These are phyloP conservation scores for Tethya wilhelma DNA, from an alignment of 37 sponge, comb jelly and placozoan species.

Conservation along the genomic window DNA sequence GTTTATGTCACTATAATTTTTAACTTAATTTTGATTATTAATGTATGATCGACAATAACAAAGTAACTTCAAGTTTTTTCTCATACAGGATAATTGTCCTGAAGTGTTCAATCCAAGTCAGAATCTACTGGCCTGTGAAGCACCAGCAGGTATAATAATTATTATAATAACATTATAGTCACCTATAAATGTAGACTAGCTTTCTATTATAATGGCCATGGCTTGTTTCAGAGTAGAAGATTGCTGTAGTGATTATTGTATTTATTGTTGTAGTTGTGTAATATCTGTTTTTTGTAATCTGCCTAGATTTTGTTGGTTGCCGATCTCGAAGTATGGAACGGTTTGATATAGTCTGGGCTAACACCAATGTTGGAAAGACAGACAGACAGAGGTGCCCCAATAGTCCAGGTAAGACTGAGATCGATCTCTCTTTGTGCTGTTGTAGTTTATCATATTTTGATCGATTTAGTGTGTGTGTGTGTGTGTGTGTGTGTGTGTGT, in stretches of 20 bases:
- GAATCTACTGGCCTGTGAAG: constrained; percentile 13
- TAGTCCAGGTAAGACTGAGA: constrained; percentile 1
- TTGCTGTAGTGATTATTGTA: too few relatives aligned
- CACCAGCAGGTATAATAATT: neutral
- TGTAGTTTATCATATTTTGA: too few relatives aligned
- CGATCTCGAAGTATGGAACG: constrained; percentile 9
- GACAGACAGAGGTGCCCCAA: constrained; percentile 55
- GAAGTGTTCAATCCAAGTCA: constrained; percentile 32
- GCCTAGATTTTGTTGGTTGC: constrained; percentile 50
- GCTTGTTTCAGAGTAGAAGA: too few relatives aligned
- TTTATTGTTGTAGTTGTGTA: too few relatives aligned
- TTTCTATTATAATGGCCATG: too few relatives aligned
- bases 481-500: neutral
- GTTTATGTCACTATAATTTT: neutral
- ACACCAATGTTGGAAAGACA: constrained; percentile 11
- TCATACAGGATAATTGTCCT: constrained; percentile 52
- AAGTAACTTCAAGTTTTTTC: neutral
- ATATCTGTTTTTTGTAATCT: too few relatives aligned
- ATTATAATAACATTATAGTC: too few relatives aligned
- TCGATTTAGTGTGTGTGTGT: constrained; percentile 16
- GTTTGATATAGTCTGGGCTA: constrained; percentile 53
- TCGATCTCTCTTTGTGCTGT: neutral
- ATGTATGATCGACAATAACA: neutral
- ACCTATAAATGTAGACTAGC: too few relatives aligned
- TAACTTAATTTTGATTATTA: neutral